phyloP scores from a whole-genome alignment of 2,797 vertebrate genomes.

The Rachycentron canadum region DNA sequence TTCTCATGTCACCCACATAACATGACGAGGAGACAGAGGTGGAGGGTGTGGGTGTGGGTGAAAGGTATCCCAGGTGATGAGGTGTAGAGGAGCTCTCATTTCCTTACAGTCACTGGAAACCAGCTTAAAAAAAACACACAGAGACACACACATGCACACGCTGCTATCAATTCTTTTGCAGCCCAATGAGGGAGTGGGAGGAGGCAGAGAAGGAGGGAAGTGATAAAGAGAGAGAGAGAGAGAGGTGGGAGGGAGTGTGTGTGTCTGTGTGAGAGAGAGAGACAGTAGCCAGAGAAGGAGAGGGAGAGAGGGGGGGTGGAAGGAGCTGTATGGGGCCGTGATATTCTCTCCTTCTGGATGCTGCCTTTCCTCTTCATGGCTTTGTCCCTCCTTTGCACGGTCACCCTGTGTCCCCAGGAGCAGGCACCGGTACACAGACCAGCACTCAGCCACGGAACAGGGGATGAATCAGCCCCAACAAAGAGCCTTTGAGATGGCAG shows the following conservation, averaged over 20 bases:
- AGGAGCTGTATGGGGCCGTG: conserved; percentile 73
- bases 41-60: conserved; percentile 54
- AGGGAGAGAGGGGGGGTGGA: conserved; percentile 64
- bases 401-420: conserved; percentile 68
- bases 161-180: conserved; percentile 81
- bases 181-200: conserved; percentile 79
- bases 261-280: conserved; percentile 47
- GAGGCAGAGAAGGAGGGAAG: conserved; percentile 72
- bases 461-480: conserved; percentile 82
- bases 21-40: conserved; percentile 60
- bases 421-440: conserved; percentile 68
- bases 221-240: conserved; percentile 69
- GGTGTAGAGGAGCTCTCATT: conserved; percentile 72
- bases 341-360: conserved; percentile 82
- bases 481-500: conserved; percentile 87
- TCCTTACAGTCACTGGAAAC: conserved; percentile 80
- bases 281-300: conserved; percentile 57
- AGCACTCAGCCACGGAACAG: conserved; percentile 73
- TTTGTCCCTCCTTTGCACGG: conserved; percentile 68
- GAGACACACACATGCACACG: conserved; percentile 43
- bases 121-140: conserved; percentile 57
- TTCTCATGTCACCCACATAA: conserved; percentile 73
- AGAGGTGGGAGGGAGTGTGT: conserved; percentile 37
- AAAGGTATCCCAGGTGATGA: conserved; percentile 83
- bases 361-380: conserved; percentile 79